phyloP scores from a whole-genome alignment of 1,140 invertebrate species.

The Brachionus koreanus region DNA sequence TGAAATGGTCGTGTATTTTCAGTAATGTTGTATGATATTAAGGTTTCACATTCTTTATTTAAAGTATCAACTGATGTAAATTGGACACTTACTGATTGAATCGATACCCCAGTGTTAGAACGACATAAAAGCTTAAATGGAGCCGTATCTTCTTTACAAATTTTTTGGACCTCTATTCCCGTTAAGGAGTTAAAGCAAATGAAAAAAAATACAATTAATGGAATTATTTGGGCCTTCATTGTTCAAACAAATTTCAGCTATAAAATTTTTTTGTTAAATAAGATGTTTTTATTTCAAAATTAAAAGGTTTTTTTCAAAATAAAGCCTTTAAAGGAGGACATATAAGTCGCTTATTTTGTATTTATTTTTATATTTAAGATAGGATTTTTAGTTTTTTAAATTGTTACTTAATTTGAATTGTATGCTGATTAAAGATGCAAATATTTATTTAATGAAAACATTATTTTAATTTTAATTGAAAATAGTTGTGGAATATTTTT shows the following conservation, averaged over 20 bases:
- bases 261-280: background rate
- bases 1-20: background rate
- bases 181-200: background rate
- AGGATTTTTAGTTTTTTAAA: slow-evolving; percentile 8
- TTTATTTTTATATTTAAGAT: slow-evolving; percentile 12
- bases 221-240: background rate
- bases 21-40: background rate
- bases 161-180: background rate
- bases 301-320: background rate
- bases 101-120: background rate
- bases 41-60: background rate
- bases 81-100: background rate
- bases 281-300: background rate
- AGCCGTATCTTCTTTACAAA: background rate
- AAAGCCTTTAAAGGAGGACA: background rate
- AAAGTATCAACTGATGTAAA: background rate
- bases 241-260: background rate
- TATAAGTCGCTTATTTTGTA: slow-evolving; percentile 1
- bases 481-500: background rate
- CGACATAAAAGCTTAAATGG: background rate
- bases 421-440: slow-evolving; percentile 2
- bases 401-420: slow-evolving; percentile 9
- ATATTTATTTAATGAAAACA: slow-evolving; percentile 1
- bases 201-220: background rate
- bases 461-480: background rate